phyloP scores from a whole-genome alignment of 2,888 invertebrate genomes.

The Hetaerina titia region DNA sequence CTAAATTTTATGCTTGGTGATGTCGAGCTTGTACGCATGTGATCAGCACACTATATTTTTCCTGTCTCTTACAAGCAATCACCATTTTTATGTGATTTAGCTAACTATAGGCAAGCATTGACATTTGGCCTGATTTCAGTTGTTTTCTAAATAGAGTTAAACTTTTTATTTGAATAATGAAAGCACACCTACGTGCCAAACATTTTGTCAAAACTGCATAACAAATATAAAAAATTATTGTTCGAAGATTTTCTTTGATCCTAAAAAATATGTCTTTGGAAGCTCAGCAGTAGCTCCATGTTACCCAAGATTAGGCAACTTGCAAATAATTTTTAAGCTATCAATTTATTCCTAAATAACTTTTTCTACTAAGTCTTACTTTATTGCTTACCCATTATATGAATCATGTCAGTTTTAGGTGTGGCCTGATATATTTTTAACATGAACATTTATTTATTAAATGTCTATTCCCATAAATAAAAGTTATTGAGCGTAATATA shows the following conservation, averaged over 20 bases:
- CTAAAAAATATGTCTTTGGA: background rate
- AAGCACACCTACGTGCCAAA: background rate
- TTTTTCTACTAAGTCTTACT: too few species aligned
- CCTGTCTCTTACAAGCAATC: background rate
- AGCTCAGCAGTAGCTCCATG: background rate
- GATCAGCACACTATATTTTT: slow-evolving; percentile 26
- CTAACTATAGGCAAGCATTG: background rate
- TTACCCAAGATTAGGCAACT: background rate
- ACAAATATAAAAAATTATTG: background rate
- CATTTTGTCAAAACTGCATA: background rate
- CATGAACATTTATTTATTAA: background rate
- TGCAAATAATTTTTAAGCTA: background rate
- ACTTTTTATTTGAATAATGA: background rate
- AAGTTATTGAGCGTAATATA: background rate
- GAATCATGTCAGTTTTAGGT: background rate
- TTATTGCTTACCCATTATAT: background rate
- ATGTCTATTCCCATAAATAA: background rate
- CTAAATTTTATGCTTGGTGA: background rate
- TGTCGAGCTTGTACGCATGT: background rate
- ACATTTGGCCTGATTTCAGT: background rate
- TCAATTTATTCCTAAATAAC: background rate
- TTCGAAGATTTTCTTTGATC: background rate
- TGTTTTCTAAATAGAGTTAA: background rate
- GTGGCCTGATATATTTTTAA: background rate
- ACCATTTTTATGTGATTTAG: slow-evolving; percentile 2